phyloP scores from a whole-genome alignment of 2,888 invertebrate genomes.

The Keiferia lycopersicella region DNA sequence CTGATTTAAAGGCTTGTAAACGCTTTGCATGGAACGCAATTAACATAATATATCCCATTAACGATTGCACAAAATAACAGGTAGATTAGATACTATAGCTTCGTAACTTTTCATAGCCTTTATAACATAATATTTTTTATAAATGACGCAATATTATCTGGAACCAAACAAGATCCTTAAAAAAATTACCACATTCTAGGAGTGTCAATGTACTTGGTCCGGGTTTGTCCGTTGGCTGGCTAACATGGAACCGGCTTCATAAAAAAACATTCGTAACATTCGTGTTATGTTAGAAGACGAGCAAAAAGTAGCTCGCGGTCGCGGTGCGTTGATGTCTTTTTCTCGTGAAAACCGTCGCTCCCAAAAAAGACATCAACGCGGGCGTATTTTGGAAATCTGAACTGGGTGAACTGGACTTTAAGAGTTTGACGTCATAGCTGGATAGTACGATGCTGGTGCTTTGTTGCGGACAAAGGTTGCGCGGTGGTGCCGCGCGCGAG shows the following conservation, averaged over 20 bases:
- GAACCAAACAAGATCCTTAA: neutral
- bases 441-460: neutral
- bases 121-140: neutral
- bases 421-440: neutral
- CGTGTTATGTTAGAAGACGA: slow-evolving; percentile 4
- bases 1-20: neutral
- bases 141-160: slow-evolving; percentile 15
- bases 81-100: neutral
- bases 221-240: slow-evolving; percentile 13
- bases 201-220: slow-evolving; percentile 14
- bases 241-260: slow-evolving; percentile 9
- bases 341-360: slow-evolving; percentile 20
- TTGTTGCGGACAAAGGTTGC: slow-evolving; percentile 29
- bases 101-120: neutral
- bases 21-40: neutral
- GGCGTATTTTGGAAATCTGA: too few species aligned
- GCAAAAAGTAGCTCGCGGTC: slow-evolving; percentile 19
- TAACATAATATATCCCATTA: neutral
- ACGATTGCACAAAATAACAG: neutral
- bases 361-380: slow-evolving; percentile 43
- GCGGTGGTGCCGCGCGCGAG: neutral
- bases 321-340: slow-evolving; percentile 33
- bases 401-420: too few species aligned
- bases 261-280: slow-evolving; percentile 1
- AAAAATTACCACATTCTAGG: slow-evolving; percentile 9